These are phyloP conservation scores for Mus pahari DNA, from an alignment of 2,113 vertebrate species.

Conservation along the genomic window DNA sequence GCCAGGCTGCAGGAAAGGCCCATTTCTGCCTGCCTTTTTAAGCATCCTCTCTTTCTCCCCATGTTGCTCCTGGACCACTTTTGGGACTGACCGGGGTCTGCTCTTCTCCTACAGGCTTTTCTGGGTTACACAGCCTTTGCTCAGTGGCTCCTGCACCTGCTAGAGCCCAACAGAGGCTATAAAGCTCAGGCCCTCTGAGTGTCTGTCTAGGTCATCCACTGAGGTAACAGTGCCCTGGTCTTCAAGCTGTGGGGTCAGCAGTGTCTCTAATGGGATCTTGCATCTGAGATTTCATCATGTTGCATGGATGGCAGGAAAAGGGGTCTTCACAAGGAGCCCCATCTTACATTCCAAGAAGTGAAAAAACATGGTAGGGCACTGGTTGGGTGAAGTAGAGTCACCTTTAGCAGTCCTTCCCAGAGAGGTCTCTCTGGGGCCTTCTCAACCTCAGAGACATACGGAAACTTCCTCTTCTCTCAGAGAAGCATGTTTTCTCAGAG, in stretches of 20 bases:
- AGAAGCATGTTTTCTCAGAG: neutral
- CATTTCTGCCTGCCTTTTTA: too few relatives aligned
- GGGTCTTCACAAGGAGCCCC: too few relatives aligned
- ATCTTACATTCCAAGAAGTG: neutral
- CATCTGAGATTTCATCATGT: neutral
- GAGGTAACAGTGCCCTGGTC: neutral
- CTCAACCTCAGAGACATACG: too few relatives aligned
- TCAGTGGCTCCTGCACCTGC: neutral
- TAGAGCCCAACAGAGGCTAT: accelerated
- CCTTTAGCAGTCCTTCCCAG: accelerated
- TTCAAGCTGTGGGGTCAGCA: neutral
- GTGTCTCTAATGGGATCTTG: neutral
- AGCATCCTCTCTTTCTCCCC: accelerated
- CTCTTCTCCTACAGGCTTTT: too few relatives aligned
- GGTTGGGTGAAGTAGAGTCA: neutral
- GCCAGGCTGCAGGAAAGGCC: neutral
- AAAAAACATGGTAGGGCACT: accelerated
- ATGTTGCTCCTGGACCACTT: neutral
- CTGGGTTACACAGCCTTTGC: neutral
- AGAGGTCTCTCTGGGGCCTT: too few relatives aligned
- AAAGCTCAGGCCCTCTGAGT: accelerated
- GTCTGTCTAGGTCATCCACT: neutral
- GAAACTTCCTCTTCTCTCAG: neutral
- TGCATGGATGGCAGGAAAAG: neutral
- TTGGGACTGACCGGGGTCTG: too few relatives aligned